Percentiles rank a stretch among this genome's conserved stretches.
phyloP scores from a whole-genome alignment of 2,113 vertebrate species.

The Aegithalos caudatus region DNA sequence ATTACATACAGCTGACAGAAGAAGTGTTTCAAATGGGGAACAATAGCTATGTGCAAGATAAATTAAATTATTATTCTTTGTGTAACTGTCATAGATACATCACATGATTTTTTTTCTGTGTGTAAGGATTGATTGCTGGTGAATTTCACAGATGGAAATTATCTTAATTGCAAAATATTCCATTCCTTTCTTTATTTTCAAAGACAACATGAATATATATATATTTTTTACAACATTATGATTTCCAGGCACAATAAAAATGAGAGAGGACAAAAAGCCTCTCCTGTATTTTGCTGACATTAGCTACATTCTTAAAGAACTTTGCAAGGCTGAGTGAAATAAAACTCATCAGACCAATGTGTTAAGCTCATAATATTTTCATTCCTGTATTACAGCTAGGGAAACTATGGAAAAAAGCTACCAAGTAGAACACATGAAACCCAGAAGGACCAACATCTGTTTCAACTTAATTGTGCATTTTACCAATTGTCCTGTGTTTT shows the following conservation, averaged over 20 bases:
- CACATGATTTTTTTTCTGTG: background rate
- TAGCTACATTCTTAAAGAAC: background rate
- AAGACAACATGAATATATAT: background rate
- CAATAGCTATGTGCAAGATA: background rate
- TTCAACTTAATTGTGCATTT: background rate
- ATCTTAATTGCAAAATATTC: background rate
- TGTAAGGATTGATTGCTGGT: background rate
- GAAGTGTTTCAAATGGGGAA: background rate
- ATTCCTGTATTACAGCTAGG: background rate
- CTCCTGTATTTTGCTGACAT: background rate
- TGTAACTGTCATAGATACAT: background rate
- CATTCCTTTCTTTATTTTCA: background rate
- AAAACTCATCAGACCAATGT: background rate
- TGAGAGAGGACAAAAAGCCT: background rate
- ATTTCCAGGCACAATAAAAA: background rate
- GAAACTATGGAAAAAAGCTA: background rate
- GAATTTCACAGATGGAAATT: background rate
- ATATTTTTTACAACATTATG: background rate
- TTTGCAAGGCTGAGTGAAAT: background rate
- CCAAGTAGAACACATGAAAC: rapidly evolving
- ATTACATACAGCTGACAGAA: background rate
- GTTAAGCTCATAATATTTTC: background rate
- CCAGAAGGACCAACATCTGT: background rate
- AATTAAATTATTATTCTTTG: background rate
- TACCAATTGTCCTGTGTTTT: background rate